These are phyloP conservation scores for Gorsachius goisagi DNA, from an alignment of 2,113 vertebrate genomes.

Conservation along the genomic window DNA sequence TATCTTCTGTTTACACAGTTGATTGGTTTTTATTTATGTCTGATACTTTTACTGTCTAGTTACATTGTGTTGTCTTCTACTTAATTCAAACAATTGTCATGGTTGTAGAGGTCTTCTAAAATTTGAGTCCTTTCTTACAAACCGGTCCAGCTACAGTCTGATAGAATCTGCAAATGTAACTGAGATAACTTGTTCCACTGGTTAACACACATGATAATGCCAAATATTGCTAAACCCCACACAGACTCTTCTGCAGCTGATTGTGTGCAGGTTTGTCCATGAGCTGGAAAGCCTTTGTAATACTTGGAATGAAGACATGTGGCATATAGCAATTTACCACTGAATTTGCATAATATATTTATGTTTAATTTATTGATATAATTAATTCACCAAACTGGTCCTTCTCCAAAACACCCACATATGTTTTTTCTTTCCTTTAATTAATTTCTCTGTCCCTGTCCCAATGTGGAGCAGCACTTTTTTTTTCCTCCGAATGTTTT, in stretches of 20 bases:
- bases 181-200: background rate
- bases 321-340: background rate
- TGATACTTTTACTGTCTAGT: background rate
- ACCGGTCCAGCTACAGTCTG: background rate
- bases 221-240: background rate
- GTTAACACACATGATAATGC: background rate
- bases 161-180: background rate
- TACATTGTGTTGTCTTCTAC: background rate
- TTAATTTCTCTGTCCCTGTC: background rate
- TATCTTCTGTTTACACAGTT: background rate
- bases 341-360: background rate
- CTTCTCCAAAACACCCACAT: background rate
- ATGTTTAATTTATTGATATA: background rate
- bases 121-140: background rate
- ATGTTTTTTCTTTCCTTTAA: background rate
- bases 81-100: background rate
- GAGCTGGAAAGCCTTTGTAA: background rate
- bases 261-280: background rate
- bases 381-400: background rate
- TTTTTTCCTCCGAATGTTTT: background rate
- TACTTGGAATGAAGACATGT: background rate
- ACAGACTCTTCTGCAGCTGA: background rate
- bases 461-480: background rate
- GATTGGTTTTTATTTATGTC: background rate
- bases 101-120: background rate